These are phyloP conservation scores for Varanus salvator DNA, from an alignment of 2,113 vertebrate species.

Conservation along the genomic window DNA sequence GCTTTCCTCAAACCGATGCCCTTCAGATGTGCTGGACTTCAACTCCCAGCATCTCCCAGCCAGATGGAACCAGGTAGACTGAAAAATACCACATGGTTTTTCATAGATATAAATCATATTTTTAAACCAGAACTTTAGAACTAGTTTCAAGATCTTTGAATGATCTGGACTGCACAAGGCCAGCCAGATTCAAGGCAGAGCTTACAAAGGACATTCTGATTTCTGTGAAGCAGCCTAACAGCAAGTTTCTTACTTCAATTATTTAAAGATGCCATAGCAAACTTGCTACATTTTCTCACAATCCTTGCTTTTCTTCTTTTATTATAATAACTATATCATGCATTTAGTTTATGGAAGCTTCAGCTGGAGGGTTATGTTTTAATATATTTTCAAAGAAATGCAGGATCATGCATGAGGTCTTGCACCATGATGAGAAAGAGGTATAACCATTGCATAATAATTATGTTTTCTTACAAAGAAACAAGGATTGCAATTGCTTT, in stretches of 20 bases:
- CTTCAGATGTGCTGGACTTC: too few relatives aligned
- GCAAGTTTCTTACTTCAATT: not conserved
- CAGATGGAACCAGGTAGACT: too few relatives aligned
- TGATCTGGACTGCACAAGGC: not conserved
- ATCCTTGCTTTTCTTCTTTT: not conserved
- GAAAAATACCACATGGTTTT: too few relatives aligned
- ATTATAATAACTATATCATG: not conserved
- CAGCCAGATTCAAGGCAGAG: not conserved
- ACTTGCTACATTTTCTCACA: not conserved
- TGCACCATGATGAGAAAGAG: too few relatives aligned
- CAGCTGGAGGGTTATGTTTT: not conserved
- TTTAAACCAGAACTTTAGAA: slow-evolving; percentile 6
- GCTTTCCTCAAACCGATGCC: not conserved
- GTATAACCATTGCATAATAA: not conserved
- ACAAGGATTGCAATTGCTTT: not conserved
- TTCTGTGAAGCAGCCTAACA: not conserved
- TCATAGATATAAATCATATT: not conserved
- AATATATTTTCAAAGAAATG: not conserved
- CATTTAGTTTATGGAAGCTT: not conserved
- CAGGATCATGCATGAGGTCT: not conserved
- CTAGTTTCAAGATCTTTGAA: not conserved
- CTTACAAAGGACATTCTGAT: not conserved
- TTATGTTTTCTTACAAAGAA: not conserved
- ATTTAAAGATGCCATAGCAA: not conserved
- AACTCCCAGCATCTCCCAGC: too few relatives aligned